Percentiles rank a stretch among this genome's conserved stretches.
Evolutionary conservation across 2,113 vertebrate genomes (phyloP).

Genomic region (Polypterus bichir): DNA sequence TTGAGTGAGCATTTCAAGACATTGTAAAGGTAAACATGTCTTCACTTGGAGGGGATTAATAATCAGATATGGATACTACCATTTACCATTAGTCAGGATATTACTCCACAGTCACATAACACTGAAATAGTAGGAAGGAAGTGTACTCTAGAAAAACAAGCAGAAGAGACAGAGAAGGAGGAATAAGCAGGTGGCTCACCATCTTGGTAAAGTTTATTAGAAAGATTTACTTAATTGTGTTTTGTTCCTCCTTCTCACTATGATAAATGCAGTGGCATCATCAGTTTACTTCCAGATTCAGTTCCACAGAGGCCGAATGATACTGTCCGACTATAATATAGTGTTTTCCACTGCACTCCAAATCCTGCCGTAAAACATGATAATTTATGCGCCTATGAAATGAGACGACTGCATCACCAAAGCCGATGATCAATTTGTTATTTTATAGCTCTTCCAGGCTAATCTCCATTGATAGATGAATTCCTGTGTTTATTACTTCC

Average conservation of each 20-base stretch:
- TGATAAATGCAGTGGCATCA: constrained; percentile 9
- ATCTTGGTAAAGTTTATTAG: no score
- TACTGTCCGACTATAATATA: constrained; percentile 14
- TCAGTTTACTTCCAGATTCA: constrained; percentile 8
- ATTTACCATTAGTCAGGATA: no score
- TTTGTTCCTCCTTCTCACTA: neutral
- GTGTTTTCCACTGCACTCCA: constrained; percentile 12
- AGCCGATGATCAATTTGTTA: constrained; percentile 14
- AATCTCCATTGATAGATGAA: constrained; percentile 19
- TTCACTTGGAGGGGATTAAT: no score
- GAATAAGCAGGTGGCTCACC: no score
- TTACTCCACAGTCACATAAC: no score
- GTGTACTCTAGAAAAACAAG: no score
- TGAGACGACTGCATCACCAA: constrained; percentile 11
- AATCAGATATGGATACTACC: no score
- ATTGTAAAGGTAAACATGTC: no score
- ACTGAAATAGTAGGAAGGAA: no score
- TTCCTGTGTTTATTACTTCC: constrained; percentile 8
- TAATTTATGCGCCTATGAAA: constrained; percentile 20
- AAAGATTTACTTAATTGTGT: no score
- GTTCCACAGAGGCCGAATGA: constrained; percentile 7
- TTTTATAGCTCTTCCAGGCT: constrained; percentile 13
- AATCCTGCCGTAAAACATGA: neutral
- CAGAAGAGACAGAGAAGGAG: no score
- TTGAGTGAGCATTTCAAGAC: no score